Evolutionary conservation across 1,140 invertebrate species (phyloP).

Genomic region (Ylistrum balloti): DNA sequence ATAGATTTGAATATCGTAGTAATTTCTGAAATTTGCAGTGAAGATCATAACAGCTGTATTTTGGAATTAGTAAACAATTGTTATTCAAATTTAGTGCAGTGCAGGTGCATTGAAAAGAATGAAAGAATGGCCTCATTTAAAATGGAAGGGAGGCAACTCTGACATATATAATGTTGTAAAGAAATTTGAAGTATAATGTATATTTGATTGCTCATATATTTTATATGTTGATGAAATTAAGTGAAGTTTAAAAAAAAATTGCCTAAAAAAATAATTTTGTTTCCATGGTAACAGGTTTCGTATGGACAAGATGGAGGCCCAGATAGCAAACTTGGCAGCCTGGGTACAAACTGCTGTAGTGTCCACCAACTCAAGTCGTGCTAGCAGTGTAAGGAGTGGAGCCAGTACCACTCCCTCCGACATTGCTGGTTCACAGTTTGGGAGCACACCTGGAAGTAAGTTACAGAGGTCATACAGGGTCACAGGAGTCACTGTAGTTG

Average conservation of each 20-base stretch:
- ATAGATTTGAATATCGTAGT: too few species aligned
- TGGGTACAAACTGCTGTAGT: constrained; percentile 61
- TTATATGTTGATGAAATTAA: too few species aligned
- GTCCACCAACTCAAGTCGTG: constrained; percentile 49
- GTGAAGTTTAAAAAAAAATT: too few species aligned
- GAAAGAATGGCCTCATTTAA: too few species aligned
- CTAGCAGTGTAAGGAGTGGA: constrained; percentile 58
- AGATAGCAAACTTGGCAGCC: constrained; percentile 57
- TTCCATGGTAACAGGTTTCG: constrained; percentile 52
- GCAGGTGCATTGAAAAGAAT: too few species aligned
- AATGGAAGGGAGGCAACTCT: background rate
- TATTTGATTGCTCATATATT: too few species aligned
- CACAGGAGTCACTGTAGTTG: background rate
- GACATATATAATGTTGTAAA: background rate
- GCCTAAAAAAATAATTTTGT: background rate
- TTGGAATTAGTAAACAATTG: too few species aligned
- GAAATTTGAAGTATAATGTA: too few species aligned
- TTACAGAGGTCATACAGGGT: constrained; percentile 12
- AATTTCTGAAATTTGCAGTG: too few species aligned
- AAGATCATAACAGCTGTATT: too few species aligned
- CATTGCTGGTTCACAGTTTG: constrained; percentile 45
- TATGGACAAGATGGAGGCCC: constrained; percentile 64
- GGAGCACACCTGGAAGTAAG: constrained; percentile 58
- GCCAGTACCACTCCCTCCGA: constrained; percentile 54
- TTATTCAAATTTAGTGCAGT: too few species aligned